Percentiles rank a stretch among this genome's conserved stretches.
These are phyloP conservation scores for Microtus oregoni DNA, from an alignment of 2,113 vertebrate species.

Conservation along the genomic window DNA sequence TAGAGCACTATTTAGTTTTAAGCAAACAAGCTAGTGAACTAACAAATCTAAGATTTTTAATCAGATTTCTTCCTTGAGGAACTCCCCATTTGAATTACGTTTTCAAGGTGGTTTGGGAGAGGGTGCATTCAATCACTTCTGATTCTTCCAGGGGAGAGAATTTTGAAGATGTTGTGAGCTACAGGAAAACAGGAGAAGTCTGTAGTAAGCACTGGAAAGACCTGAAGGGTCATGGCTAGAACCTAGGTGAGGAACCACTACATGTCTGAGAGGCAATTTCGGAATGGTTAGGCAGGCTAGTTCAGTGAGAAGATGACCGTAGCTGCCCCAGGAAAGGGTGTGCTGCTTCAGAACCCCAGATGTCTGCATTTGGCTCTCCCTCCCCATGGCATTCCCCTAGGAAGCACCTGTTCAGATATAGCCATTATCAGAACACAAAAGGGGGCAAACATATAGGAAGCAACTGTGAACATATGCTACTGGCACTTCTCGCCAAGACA, in stretches of 20 bases:
- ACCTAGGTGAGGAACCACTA: neutral
- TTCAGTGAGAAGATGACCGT: neutral
- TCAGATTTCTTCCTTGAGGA: conserved; percentile 6
- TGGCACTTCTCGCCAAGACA: neutral
- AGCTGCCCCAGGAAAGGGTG: neutral
- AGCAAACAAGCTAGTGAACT: neutral
- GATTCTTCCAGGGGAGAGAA: neutral
- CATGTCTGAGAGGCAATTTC: neutral
- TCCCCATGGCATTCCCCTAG: neutral
- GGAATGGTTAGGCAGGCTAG: neutral
- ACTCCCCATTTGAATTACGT: neutral
- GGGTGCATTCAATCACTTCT: neutral
- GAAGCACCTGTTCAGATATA: neutral
- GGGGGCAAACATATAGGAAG: neutral
- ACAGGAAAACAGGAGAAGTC: neutral
- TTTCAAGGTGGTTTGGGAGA: conserved; percentile 26
- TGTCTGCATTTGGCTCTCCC: neutral
- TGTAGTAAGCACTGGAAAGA: neutral
- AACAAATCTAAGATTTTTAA: neutral
- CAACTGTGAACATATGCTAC: neutral
- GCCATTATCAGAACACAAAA: neutral
- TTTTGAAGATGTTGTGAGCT: conserved; percentile 25
- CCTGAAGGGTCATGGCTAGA: neutral
- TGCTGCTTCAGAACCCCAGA: neutral
- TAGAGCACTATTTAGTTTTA: neutral